Evolutionary conservation across 2,797 vertebrate species (phyloP), one percentile per base, ranked within the genome.

Genomic region (Falco columbarius): DNA sequence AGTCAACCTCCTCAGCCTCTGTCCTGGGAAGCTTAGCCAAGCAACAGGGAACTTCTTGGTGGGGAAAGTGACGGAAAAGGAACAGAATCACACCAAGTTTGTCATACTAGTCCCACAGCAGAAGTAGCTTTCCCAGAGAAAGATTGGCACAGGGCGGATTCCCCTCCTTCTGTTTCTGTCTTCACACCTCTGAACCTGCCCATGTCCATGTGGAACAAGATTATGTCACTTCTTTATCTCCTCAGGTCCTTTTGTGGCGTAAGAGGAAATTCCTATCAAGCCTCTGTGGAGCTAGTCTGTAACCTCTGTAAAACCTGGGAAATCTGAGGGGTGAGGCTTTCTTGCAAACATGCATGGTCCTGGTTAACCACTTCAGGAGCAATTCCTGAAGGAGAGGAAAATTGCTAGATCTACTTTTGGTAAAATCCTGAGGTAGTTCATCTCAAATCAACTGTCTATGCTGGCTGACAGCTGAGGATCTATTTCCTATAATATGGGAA

Each of bases 11-110:
- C 42, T 83, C 86, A 20, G 86, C 71, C 77, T 90, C 68, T 58
- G 66, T 95, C 66, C 76, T 90, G 77, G 52, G 82, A 59, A 81
- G 71, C 34, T 90, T 47, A 85, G 89, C 74, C 68, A 92, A 91
- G 79, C 51, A 71, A 61, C 1, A 3, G 44, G 55, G 49, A 84
- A 71, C 40, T 80, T 93, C 59, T 73, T 87, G 32, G 36, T 95
- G 46, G 52, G 42, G 46, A 61, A 82, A 63, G 46, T 46, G 81
- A 22, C 76, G 52, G 77, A 84, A 89, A 81, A 89, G 83, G 86
- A 95, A 15, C 29, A 92, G 88, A 89, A 61, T 56, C 56, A 46
- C 79, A 63, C 56, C 49, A 83, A 32, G 14, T 59, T 36, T 42
- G 12, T 46, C 80, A 47, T 63, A 15, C 6, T 32, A 75, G 58